Base-by-base conservation (phyloP, 2,797 vertebrate species). In the Danio aesculapii region DNA sequence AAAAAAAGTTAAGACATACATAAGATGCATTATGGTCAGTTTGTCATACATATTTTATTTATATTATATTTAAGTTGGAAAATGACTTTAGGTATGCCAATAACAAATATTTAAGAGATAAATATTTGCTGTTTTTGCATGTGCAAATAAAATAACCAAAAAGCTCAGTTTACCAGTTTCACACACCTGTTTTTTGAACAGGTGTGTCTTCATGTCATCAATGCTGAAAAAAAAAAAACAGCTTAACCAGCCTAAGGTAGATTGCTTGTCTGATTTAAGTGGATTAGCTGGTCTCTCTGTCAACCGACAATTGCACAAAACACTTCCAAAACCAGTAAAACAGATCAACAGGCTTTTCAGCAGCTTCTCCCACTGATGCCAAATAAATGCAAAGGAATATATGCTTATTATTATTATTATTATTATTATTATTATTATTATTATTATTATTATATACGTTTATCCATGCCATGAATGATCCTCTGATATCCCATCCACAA, bases 291-390 rank as follows among this genome's bases (percentile, higher is more conserved):
- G 21, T 52, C 21, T 52, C 8, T 13, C 13, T n/a, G 14, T 52
- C 47, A 52, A 3, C 47, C 50, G 67, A 69, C 21, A 69, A 52
- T 2, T 10, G 0, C 19, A 9, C 19, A 69, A 11, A 52, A 39
- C 19, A 9, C 21, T 14, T 52, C 21, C 39, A 39, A 52, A 52
- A 52, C 14, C 21, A 69, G 47, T 21, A 39, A 69, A 69, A 69
- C 21, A 69, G 21, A 69, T 5, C 67, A 62, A 62, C 59, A 41
- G 30, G 59, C 14, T 62, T 39, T 14, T 62, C 21, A 69, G 47
- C 8, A 39, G 6, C 21, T 21, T 21, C 11, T 12, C 4, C 13
- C 12, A 50, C 7, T 49, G 19, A 50, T 47, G 6, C 3, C 12
- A n/a, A 21, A 21, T 30, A 19, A 14, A 1, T 13, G 4, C 2